Conservation (phyloP, 2,113 vertebrate genomes). For the Pituophis catenifer region DNA sequence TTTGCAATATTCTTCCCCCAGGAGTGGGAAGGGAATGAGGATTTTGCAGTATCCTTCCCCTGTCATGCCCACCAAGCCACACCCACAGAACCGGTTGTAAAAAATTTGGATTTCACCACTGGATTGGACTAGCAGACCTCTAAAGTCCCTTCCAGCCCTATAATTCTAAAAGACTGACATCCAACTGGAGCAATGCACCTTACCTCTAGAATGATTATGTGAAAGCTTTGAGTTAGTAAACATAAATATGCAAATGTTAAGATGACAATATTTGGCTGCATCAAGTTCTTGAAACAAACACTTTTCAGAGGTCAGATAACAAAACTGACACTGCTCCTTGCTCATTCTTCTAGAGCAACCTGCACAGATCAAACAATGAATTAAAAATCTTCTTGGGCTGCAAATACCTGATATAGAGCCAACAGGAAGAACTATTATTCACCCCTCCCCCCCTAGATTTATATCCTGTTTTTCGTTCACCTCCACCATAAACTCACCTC, state of each 20-base stretch:
- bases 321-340: not conserved
- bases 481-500: not conserved
- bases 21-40: too few species aligned
- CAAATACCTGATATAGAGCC: not conserved
- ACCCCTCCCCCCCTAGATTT: not conserved
- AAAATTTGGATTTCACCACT: too few species aligned
- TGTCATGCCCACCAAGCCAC: too few species aligned
- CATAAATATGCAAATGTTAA: not conserved
- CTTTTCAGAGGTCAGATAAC: not conserved
- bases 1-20: too few species aligned
- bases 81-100: too few species aligned
- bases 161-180: not conserved
- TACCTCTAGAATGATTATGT: not conserved
- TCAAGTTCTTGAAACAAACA: not conserved
- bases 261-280: not conserved
- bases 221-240: not conserved
- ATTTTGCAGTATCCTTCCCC: too few species aligned
- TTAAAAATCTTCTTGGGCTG: not conserved
- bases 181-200: not conserved
- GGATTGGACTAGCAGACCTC: not conserved
- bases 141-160: not conserved
- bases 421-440: not conserved
- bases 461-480: not conserved
- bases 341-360: not conserved
- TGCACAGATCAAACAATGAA: not conserved